These are phyloP conservation scores for Botrylloides violaceus DNA, from an alignment of 23 tunicate species.

Conservation along the genomic window DNA sequence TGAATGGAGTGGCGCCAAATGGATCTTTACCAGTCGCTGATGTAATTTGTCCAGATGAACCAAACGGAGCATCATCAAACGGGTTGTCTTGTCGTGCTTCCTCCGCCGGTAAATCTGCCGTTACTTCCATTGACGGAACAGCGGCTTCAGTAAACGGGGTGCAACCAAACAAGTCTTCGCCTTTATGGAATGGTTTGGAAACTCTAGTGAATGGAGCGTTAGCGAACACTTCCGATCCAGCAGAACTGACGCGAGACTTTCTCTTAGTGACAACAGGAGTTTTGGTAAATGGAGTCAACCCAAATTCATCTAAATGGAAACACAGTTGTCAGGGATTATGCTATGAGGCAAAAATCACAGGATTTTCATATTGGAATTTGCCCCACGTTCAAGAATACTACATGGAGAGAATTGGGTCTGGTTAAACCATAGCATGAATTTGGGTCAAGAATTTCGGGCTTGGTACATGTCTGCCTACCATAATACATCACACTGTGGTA, in stretches of 20 bases:
- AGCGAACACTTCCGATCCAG: slow-evolving; percentile 67
- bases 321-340: too few relatives aligned
- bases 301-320: slow-evolving; percentile 29
- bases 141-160: slow-evolving; percentile 38
- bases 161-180: slow-evolving; percentile 52
- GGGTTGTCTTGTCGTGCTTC: slow-evolving; percentile 13
- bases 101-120: slow-evolving; percentile 29
- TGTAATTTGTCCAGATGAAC: background rate
- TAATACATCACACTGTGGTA: too few relatives aligned
- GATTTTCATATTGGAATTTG: too few relatives aligned
- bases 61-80: slow-evolving; percentile 15
- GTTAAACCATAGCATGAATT: too few relatives aligned
- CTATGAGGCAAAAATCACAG: too few relatives aligned
- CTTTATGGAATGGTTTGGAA: background rate
- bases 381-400: too few relatives aligned
- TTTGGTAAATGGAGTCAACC: slow-evolving; percentile 34
- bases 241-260: slow-evolving; percentile 29
- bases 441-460: too few relatives aligned
- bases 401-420: too few relatives aligned
- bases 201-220: slow-evolving; percentile 52
- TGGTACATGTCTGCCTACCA: too few relatives aligned
- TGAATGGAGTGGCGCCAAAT: slow-evolving; percentile 69
- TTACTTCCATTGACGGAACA: slow-evolving; percentile 6
- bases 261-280: background rate
- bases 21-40: slow-evolving; percentile 28